Conservation (phyloP, 2,888 invertebrate genomes). For the Seira sanloemensis region DNA sequence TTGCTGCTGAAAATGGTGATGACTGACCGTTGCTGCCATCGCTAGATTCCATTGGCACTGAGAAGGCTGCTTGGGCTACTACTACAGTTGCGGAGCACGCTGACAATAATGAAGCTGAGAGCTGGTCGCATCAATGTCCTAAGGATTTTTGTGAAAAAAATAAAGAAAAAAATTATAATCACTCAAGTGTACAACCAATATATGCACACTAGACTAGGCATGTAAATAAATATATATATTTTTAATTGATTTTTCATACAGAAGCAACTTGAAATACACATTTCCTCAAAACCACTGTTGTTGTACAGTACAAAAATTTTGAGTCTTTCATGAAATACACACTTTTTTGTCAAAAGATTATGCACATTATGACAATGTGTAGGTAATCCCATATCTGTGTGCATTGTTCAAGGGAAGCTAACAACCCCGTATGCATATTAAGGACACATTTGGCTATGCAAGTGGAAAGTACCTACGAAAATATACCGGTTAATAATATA, state of each 20-base stretch:
- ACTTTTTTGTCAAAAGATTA: too few relatives aligned
- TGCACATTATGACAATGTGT: neutral
- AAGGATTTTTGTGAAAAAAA: slow-evolving; percentile 33
- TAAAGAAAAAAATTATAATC: slow-evolving; percentile 34
- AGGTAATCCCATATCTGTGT: neutral
- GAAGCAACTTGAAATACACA: slow-evolving; percentile 47
- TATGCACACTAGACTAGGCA: neutral
- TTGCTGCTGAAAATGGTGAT: slow-evolving; percentile 73
- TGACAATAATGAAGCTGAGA: neutral
- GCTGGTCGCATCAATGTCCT: slow-evolving; percentile 38
- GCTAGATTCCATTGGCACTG: slow-evolving; percentile 76
- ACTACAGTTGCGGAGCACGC: neutral
- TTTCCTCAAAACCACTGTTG: too few relatives aligned
- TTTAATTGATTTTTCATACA: neutral
- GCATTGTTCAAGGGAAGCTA: too few relatives aligned
- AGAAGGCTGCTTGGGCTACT: slow-evolving; percentile 70
- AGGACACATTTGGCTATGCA: too few relatives aligned
- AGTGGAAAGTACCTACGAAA: too few relatives aligned
- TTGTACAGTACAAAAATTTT: too few relatives aligned
- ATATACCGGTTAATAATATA: neutral
- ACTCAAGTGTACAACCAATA: slow-evolving; percentile 10
- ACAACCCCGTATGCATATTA: too few relatives aligned
- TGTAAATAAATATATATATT: neutral
- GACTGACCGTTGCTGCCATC: slow-evolving; percentile 78
- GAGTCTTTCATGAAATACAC: too few relatives aligned